Conservation (phyloP, 1,140 invertebrate species). For the Atta texana region DNA sequence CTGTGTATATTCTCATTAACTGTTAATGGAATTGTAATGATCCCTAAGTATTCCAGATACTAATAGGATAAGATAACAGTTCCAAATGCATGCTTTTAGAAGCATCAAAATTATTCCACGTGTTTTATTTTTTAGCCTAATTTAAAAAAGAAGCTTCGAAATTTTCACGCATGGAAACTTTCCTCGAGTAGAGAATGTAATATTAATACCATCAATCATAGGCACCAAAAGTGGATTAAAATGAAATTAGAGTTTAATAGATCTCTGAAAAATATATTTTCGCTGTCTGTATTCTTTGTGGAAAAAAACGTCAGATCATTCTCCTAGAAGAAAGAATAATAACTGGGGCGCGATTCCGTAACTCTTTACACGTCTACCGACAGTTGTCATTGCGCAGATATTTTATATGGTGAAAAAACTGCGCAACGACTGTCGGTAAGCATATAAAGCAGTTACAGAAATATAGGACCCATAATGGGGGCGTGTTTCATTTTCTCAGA, state of each 20-base stretch:
- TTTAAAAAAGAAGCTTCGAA: background rate
- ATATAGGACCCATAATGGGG: background rate
- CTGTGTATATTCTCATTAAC: background rate
- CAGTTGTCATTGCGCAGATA: too few relatives aligned
- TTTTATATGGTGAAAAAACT: too few relatives aligned
- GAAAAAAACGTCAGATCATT: background rate
- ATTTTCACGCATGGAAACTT: background rate
- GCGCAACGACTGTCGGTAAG: too few relatives aligned
- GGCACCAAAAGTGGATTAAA: background rate
- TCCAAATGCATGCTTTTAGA: background rate
- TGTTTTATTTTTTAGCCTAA: background rate
- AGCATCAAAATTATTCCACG: too few relatives aligned
- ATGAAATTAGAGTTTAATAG: background rate
- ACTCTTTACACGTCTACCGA: too few relatives aligned
- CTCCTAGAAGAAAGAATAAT: too few relatives aligned
- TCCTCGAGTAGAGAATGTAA: background rate
- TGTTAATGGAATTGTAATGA: conserved; percentile 17
- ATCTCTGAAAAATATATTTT: background rate
- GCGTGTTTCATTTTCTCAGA: background rate
- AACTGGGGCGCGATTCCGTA: too few relatives aligned
- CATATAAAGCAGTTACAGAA: too few relatives aligned
- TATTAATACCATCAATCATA: background rate
- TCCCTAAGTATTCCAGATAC: background rate
- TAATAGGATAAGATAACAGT: conserved; percentile 8
- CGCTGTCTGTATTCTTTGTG: background rate